Base-by-base conservation (phyloP, 2,888 invertebrate species). In the Hyles lineata region DNA sequence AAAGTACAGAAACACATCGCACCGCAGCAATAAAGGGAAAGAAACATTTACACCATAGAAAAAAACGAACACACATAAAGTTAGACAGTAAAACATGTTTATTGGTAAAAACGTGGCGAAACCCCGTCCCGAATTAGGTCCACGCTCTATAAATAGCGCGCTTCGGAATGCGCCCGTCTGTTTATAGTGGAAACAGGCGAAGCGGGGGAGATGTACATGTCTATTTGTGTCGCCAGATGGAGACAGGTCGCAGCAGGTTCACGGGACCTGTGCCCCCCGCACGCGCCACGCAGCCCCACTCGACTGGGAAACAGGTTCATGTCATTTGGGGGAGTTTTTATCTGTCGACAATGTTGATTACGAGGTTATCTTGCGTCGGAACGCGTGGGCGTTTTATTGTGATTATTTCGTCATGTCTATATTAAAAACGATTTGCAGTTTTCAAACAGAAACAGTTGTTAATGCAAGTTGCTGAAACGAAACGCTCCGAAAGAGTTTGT, bases 141-240 rank as follows among this genome's bases (percentile, higher is more conserved):
- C 83, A 74, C 78, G 75, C 72, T 74, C 83, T 88, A 90, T 91
- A 86, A 91, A 91, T 91, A 92, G 73, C 76, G 21, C 72, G 75
- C 77, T 79, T 78, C 80, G 92, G 93, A 92, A 93, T 93, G 92
- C 87, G 92, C 86, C 83, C 90, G 87, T 89, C 92, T 91, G 92
- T 90, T 92, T 91, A 90, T 92, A 93, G 92, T 86, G 86, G 79
- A 79, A 82, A 79, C 80, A 76, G 79, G 83, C 88, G 79, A 89
- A 84, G 90, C 90, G 92, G 90, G 92, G 89, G 92, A 88, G 87
- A 84, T 83, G 79, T 82, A 85, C 87, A 86, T 82, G 82, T 83
- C 86, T 89, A 88, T 87, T 87, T 85, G 76, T 78, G 86, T 81
- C 72, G 72, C 72, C 69, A 88, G 88, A 86, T 89, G 84, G 77